Base-by-base conservation (phyloP, 2,888 invertebrate genomes). In the Acronicta leporina region DNA sequence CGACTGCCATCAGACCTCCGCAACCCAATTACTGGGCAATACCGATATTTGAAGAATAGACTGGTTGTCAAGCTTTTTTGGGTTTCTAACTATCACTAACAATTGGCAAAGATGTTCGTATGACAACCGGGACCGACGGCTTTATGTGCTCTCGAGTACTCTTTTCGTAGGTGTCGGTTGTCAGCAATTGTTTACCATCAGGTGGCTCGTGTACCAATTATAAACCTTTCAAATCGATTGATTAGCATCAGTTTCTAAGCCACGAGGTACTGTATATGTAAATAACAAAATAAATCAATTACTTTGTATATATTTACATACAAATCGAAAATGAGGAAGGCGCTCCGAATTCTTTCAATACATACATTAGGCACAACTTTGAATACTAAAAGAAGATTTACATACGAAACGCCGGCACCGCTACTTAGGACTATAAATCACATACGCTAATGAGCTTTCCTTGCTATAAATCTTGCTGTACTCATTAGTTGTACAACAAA, bases 361-460 rank as follows among this genome's bases (percentile, higher is more conserved):
- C 45, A 45, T 40, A 59, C 61, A 69, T 77, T 45, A 67, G 44
- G 25, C 27, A 43, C 38, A n/a, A 42, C 59, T 75, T 65, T 65
- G 64, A 76, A 63, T 70, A 35, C 70, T 58, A 44, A 70, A 75
- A 67, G 14, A 46, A 50, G 46, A 73, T 73, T 76, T 67, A 68
- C 77, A 76, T 70, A 79, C 66, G 67, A 68, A 75, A 63, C 45
- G 63, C 56, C 59, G 54, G 51, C 63, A 63, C 50, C 46, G 54
- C 43, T 73, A 76, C 64, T 73, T 68, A 57, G 52, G 44, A 74
- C 70, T 74, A 78, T 81, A 80, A 81, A 80, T 81, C 74, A 74
- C 54, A 63, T 63, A 50, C 27, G 62, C 70, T 70, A 79, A 77
- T 76, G 76, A 79, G 70, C 67, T 73, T 69, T 47, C 50, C 64